phyloP scores from a whole-genome alignment of 2,888 invertebrate species.

The Lydus trimaculatus region DNA sequence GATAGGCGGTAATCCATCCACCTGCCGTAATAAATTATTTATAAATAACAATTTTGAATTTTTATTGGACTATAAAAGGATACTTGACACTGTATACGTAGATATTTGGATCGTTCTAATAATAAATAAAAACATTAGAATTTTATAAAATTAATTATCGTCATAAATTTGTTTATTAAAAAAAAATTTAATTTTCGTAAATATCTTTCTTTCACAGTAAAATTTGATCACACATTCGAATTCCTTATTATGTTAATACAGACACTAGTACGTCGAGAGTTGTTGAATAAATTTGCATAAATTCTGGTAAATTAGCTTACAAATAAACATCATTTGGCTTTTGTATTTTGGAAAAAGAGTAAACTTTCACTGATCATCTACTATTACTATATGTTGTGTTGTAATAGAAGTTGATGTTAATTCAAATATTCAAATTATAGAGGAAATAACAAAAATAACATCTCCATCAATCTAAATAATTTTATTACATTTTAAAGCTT shows the following conservation, averaged over 20 bases:
- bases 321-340: constrained; percentile 24
- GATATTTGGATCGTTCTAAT: not conserved
- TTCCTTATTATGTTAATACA: not conserved
- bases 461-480: not conserved
- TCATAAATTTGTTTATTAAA: not conserved
- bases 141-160: not conserved
- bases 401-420: too few relatives aligned
- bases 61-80: not conserved
- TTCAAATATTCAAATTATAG: not conserved
- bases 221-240: not conserved
- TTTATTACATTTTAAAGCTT: not conserved
- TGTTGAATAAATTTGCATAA: constrained; percentile 30
- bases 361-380: not conserved
- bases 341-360: not conserved
- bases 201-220: not conserved
- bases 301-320: constrained; percentile 19
- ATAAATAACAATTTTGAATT: not conserved
- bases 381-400: not conserved
- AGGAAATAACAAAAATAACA: not conserved
- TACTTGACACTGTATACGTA: not conserved
- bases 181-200: not conserved
- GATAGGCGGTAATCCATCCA: not conserved
- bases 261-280: constrained; percentile 1
- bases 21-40: not conserved
- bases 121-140: too few relatives aligned